A percentile compares a stretch with the other conserved stretches of the same genome.
Conservation (phyloP, 2,797 vertebrate species). For the Micromesistius poutassou region DNA sequence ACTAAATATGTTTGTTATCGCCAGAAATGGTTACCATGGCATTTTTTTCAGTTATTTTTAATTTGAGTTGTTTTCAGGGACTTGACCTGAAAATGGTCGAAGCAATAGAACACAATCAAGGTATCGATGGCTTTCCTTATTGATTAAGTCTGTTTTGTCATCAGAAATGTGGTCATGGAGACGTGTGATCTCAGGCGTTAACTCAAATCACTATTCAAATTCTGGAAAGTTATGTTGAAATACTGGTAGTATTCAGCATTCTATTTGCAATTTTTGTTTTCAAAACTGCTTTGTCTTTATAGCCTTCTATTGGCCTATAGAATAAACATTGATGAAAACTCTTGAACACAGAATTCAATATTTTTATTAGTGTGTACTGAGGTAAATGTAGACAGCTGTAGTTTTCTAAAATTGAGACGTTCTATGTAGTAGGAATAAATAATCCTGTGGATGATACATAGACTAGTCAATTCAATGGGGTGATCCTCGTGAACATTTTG, state of each 20-base stretch:
- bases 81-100: neutral
- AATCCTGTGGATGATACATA: no score
- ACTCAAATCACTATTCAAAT: conserved; percentile 11
- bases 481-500: no score
- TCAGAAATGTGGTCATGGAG: neutral
- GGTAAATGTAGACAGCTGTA: neutral
- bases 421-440: no score
- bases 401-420: neutral
- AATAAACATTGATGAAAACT: conserved; percentile 1
- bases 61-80: neutral
- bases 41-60: neutral
- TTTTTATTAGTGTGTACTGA: neutral
- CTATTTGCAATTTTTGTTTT: neutral
- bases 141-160: neutral
- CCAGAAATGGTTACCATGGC: neutral
- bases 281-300: neutral
- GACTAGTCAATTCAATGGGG: no score
- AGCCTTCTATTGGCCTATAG: neutral
- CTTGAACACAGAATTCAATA: neutral
- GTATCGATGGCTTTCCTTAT: neutral
- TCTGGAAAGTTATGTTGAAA: neutral
- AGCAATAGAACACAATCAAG: neutral
- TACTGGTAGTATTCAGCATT: neutral
- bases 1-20: neutral
- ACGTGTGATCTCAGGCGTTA: conserved; percentile 47